phyloP scores from a whole-genome alignment of 2,888 invertebrate species.

The Aradus depressus region DNA sequence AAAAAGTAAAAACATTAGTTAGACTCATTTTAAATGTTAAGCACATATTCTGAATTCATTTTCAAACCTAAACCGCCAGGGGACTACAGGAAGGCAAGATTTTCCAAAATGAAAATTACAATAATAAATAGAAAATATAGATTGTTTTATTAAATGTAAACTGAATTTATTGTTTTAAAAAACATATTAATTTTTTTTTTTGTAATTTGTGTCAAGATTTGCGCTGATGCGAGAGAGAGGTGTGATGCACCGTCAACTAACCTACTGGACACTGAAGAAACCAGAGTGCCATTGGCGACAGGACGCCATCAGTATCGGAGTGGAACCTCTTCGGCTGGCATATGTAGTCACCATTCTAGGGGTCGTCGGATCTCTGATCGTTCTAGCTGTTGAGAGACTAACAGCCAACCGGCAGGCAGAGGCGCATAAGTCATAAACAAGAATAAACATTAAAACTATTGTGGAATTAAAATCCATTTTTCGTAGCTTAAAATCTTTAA shows the following conservation, averaged over 20 bases:
- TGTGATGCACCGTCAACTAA: constrained; percentile 21
- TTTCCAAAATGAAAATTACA: too few relatives aligned
- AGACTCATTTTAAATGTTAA: too few relatives aligned
- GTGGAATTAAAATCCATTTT: too few relatives aligned
- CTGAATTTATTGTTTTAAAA: too few relatives aligned
- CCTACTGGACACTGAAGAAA: constrained; percentile 25
- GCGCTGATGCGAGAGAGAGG: constrained; percentile 28
- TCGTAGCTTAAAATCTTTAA: too few relatives aligned
- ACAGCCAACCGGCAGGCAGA: not conserved
- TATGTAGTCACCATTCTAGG: constrained; percentile 23
- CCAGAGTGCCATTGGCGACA: constrained; percentile 27
- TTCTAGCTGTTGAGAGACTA: constrained; percentile 16
- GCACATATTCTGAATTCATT: too few relatives aligned
- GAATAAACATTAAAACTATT: too few relatives aligned
- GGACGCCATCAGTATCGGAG: constrained; percentile 22
- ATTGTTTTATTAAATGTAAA: too few relatives aligned
- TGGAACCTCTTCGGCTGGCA: constrained; percentile 27
- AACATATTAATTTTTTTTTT: not conserved
- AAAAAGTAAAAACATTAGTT: too few relatives aligned
- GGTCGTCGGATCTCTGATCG: constrained; percentile 12
- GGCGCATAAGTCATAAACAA: not conserved
- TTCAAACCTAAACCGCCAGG: too few relatives aligned
- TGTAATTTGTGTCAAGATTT: constrained; percentile 20
- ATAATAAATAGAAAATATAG: too few relatives aligned
- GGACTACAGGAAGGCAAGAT: too few relatives aligned